Base-by-base conservation (phyloP, 2,113 vertebrate genomes). In the Larimichthys crocea region DNA sequence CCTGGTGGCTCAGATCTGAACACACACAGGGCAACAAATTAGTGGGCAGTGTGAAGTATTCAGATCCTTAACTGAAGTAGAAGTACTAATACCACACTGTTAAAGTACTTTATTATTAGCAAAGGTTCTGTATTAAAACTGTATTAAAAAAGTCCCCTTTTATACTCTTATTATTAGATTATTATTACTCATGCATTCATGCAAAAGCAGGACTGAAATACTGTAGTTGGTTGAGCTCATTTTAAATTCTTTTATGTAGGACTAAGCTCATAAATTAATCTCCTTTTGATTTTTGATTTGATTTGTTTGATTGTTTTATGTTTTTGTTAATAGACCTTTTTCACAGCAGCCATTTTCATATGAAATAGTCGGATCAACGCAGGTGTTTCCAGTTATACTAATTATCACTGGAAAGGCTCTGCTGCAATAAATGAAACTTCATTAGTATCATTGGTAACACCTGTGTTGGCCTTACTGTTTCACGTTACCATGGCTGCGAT, bases 1-100 rank as follows among this genome's bases (percentile, higher is more conserved):
- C 77, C 92, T 87, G 48, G 84, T 87, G 93, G 86, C 65, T 49
- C 15, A 24, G 31, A n/a, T 2, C 17, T 40, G 53, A 50, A 26
- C 4, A 24, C 3, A 17, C 14, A 31, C 66, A 46, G 3, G 46
- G 1, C 11, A 35, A 6, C 26, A 49, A 8, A 11, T 15, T 1
- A 22, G 22, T 11, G 8, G 7, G 17, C 26, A 19, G 10, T 40
- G 17, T 24, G 15, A 19, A 31, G 16, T 19, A 31, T 19, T 60
- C 26, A 17, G 26, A 35, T 35, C 16, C 16, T 60, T 59, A 26
- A 57, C 56, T 57, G 8, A 16, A 17, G 24, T 16, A 16, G 26
- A 57, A 16, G 7, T 60, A 60, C 7, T 31, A 57, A 15, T 29
- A 29, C 24, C 26, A 59, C 14, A 22, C 20, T 22, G 52, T 11